phyloP scores from a whole-genome alignment of 2,888 invertebrate genomes.

The Ctena decussata region DNA sequence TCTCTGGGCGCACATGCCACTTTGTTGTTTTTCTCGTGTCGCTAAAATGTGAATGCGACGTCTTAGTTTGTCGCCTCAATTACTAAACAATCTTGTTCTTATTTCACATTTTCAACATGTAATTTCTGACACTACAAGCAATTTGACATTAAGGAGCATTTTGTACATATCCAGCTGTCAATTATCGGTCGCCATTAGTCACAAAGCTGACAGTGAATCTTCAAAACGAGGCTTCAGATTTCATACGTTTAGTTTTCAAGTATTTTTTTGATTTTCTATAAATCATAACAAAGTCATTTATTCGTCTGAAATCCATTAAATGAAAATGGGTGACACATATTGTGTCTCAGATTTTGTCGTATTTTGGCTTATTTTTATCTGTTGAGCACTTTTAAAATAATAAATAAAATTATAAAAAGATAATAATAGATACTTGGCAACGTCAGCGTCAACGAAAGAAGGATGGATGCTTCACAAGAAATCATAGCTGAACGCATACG shows the following conservation, averaged over 20 bases:
- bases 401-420: too few relatives aligned
- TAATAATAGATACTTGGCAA: too few relatives aligned
- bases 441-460: too few relatives aligned
- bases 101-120: slow-evolving; percentile 30
- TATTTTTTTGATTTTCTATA: neutral
- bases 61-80: neutral
- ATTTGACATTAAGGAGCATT: slow-evolving; percentile 55
- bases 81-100: neutral
- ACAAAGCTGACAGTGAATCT: slow-evolving; percentile 44
- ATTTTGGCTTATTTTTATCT: neutral
- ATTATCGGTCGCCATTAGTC: slow-evolving; percentile 54
- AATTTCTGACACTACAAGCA: slow-evolving; percentile 52
- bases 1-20: too few relatives aligned
- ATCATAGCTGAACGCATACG: too few relatives aligned
- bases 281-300: slow-evolving; percentile 3
- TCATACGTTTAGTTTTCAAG: neutral
- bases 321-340: neutral
- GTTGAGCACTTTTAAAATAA: too few relatives aligned
- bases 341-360: neutral
- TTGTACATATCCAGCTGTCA: slow-evolving; percentile 62
- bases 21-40: too few relatives aligned
- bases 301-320: neutral
- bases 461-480: too few relatives aligned
- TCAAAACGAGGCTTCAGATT: slow-evolving; percentile 50
- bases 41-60: too few relatives aligned